Conservation (phyloP, 2,888 invertebrate genomes). For the Hypena proboscidalis region DNA sequence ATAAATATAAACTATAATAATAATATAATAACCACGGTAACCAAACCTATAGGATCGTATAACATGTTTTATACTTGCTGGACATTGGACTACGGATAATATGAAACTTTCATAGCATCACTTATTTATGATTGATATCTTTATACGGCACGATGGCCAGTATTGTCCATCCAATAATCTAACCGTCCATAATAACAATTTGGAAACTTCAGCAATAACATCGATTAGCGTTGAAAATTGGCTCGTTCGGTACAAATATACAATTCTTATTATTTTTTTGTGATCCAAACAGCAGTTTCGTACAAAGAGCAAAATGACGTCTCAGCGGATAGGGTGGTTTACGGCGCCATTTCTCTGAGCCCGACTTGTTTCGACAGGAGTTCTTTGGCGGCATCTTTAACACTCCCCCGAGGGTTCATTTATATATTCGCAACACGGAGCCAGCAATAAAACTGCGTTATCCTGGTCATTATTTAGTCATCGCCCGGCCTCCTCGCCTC, state of each 20-base stretch:
- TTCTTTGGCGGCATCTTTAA: conserved; percentile 83
- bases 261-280: conserved; percentile 64
- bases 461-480: conserved; percentile 85
- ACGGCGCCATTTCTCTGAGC: conserved; percentile 78
- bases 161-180: conserved; percentile 8
- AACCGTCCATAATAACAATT: conserved; percentile 15
- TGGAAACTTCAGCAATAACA: conserved; percentile 23
- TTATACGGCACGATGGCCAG: too few relatives aligned
- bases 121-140: too few relatives aligned
- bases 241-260: conserved; percentile 46
- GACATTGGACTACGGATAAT: too few relatives aligned
- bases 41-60: too few relatives aligned
- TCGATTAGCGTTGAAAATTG: conserved; percentile 34
- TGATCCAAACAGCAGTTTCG: conserved; percentile 63
- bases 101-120: too few relatives aligned
- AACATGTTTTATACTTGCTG: too few relatives aligned
- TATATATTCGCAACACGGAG: conserved; percentile 84
- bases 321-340: conserved; percentile 78
- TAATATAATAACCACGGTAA: too few relatives aligned
- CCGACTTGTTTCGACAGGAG: conserved; percentile 81
- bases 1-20: too few relatives aligned
- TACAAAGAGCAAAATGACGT: conserved; percentile 73
- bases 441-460: conserved; percentile 84
- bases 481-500: conserved; percentile 69
- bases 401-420: conserved; percentile 83